A percentile compares a stretch with the other conserved stretches of the same genome.
These are phyloP conservation scores for Chydorus sphaericus DNA, from an alignment of 2,888 invertebrate species.

Conservation along the genomic window DNA sequence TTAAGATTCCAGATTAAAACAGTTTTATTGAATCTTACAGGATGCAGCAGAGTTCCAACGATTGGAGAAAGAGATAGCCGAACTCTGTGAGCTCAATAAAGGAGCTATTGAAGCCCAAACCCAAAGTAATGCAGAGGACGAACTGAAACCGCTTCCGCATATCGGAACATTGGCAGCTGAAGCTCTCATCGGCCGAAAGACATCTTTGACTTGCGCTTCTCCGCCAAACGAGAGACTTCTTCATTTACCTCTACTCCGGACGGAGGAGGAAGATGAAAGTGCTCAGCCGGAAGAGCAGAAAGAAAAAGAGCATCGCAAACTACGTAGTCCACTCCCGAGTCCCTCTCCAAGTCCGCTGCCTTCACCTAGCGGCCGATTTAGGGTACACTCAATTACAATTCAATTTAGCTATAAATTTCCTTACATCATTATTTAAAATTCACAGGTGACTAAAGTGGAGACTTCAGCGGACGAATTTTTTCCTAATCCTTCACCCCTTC, in stretches of 20 bases:
- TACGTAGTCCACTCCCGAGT: conserved; percentile 44
- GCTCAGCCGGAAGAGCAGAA: conserved; percentile 1
- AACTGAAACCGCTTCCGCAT: no score
- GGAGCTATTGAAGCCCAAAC: no score
- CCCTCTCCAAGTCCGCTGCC: conserved; percentile 37
- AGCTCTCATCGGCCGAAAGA: conserved; percentile 40
- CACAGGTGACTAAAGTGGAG: conserved; percentile 21
- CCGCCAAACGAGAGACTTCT: conserved; percentile 21
- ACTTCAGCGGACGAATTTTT: no score
- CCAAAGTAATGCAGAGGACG: conserved; percentile 5
- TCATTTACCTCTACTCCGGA: neutral
- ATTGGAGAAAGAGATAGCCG: conserved; percentile 11
- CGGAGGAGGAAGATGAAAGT: no score
- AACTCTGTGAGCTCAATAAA: neutral
- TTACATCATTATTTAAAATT: conserved; percentile 26
- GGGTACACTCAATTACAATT: neutral
- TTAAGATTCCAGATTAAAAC: no score
- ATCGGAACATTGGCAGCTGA: conserved; percentile 17
- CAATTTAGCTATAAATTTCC: neutral
- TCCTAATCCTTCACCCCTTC: conserved; percentile 4
- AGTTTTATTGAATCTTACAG: no score
- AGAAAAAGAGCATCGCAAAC: conserved; percentile 13
- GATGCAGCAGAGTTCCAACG: conserved; percentile 11
- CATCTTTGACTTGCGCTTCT: conserved; percentile 54
- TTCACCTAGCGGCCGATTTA: conserved; percentile 5